phyloP scores from a whole-genome alignment of 2,113 vertebrate species.

The Erythrocebus patas region DNA sequence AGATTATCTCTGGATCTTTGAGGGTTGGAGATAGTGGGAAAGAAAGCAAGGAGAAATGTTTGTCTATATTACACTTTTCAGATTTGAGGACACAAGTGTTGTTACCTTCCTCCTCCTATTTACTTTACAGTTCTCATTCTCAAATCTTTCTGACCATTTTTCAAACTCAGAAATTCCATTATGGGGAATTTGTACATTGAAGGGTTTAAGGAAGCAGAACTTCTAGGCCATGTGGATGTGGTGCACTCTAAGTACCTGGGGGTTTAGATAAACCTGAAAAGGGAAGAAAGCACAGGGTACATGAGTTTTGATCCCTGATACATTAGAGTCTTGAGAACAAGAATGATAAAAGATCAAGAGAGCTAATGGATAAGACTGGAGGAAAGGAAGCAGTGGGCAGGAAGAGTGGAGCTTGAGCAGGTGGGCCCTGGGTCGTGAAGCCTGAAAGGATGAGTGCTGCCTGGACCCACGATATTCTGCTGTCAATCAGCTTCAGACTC shows the following conservation, averaged over 20 bases:
- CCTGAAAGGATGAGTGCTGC: neutral
- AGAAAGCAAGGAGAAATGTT: neutral
- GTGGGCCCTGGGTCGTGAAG: no score
- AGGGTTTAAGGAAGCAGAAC: neutral
- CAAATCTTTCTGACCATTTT: neutral
- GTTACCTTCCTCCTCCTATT: neutral
- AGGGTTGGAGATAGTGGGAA: neutral
- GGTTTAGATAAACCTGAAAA: neutral
- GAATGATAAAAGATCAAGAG: neutral
- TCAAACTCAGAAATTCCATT: neutral
- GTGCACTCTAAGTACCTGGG: neutral
- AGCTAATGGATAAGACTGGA: neutral
- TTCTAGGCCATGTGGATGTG: neutral
- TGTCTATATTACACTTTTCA: neutral
- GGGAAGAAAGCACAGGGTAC: neutral
- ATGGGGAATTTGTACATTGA: neutral
- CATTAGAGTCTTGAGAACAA: neutral
- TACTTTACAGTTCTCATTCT: neutral
- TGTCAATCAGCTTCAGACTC: neutral
- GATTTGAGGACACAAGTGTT: neutral
- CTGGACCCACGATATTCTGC: neutral
- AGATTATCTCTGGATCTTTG: neutral
- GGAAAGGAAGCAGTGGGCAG: neutral
- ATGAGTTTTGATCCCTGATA: neutral
- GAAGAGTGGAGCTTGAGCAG: neutral